Evolutionary conservation across 2,888 invertebrate genomes (phyloP), one percentile per base, ranked within the genome.

Genomic region (Eilema depressum): DNA sequence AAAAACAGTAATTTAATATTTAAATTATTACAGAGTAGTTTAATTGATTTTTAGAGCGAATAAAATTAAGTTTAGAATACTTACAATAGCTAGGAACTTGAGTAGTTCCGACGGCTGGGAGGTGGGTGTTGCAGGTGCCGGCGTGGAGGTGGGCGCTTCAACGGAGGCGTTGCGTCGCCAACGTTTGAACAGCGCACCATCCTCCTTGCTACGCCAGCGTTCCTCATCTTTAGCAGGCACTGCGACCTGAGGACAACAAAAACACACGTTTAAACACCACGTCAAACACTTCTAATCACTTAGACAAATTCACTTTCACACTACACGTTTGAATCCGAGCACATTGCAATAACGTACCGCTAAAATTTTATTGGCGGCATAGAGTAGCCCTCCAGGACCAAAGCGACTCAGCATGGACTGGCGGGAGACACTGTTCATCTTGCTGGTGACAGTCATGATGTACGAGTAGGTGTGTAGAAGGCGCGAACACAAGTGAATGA

Each of bases 51-150:
- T 47, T 17, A 47, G 20, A 47, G 5, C 17, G 5, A 20, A 47
- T 14, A 8, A 25, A 23, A 20, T 66, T 8, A 57, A 56, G n/a
- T 30, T 65, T 28, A 41, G 62, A 73, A 83, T 92, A 97, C 97
- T 97, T 96, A 97, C 97, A 96, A 97, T 97, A 86, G 97, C 97
- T 91, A 98, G 93, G 90, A 97, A 97, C 93, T 98, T 97, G 81
- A 98, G 96, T 81, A 95, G 86, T 61, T 95, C 95, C 65, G 95
- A 95, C 70, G 95, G 91, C 84, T 93, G 94, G 25, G 79, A 47
- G 67, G 81, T 68, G 61, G 81, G 83, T 12, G 92, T 83, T 62
- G 88, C 79, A 53, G 91, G 84, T 57, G 88, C 83, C 53, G 88
- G 83, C 20, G 88, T 79, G 57, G 89, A 80, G 64, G 89, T 80